A percentile compares a stretch with the other conserved stretches of the same genome.
These are phyloP conservation scores for Felis chaus DNA, from an alignment of 2,113 vertebrate genomes.

Conservation along the genomic window DNA sequence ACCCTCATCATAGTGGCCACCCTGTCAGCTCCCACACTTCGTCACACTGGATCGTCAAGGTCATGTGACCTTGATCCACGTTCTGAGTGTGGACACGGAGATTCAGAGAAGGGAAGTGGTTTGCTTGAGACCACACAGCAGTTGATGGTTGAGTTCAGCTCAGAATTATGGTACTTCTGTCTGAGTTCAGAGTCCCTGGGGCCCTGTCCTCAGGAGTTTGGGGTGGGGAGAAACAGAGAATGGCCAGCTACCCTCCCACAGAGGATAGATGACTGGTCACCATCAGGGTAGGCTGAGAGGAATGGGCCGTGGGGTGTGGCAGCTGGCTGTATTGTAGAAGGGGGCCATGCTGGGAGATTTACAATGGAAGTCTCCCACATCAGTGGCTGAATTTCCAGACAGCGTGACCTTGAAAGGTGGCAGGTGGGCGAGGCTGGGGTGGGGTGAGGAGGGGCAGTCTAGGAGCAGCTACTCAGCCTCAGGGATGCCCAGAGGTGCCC, in stretches of 20 bases:
- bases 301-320: neutral
- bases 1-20: neutral
- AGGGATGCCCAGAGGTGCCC: neutral
- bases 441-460: neutral
- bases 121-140: neutral
- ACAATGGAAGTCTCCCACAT: constrained; percentile 51
- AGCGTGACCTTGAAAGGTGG: constrained; percentile 62
- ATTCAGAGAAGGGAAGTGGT: neutral
- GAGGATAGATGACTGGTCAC: neutral
- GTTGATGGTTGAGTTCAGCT: neutral
- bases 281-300: neutral
- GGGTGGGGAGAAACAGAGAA: neutral
- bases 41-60: neutral
- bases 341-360: constrained; percentile 42
- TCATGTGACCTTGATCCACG: neutral
- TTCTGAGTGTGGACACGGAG: neutral
- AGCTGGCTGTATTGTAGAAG: neutral
- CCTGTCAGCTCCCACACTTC: neutral
- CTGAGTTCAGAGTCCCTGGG: neutral
- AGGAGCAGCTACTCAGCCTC: neutral
- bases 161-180: neutral
- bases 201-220: neutral
- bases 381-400: constrained; percentile 49
- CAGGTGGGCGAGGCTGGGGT: neutral
- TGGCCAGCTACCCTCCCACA: neutral